Base-by-base conservation (phyloP, 2,888 invertebrate species). In the Cheilosia scutellata region DNA sequence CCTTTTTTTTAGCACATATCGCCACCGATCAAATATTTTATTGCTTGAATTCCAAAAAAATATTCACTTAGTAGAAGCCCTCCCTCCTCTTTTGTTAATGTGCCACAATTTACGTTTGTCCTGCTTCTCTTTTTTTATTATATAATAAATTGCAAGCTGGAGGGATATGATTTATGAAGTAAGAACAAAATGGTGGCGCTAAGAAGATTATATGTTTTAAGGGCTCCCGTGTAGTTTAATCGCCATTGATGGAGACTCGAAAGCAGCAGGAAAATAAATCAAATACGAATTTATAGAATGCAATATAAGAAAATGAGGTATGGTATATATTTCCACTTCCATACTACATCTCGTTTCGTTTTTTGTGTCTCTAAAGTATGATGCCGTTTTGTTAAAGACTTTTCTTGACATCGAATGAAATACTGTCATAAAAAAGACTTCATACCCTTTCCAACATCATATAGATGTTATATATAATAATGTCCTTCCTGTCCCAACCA, bases 401-500 rank as follows among this genome's bases (percentile, higher is more conserved):
- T 47, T 44, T 58, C 27, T 57, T 57, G 29, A 27, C n/a, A 40
- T 0, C 11, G 42, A 62, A 62, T 31, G 72, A 31, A 42, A 51
- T 33, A 55, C 20, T 20, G 20, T 44, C 74, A 74, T 55, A 40
- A 74, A 74, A 63, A 53, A 72, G 40, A 66, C 29, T 29, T 62
- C 51, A 47, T 60, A 47, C 11, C 16, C 27, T 20, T 20, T 16
- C 58, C 53, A 5, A 31, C 13, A 31, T 53, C 13, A 20, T 20
- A 20, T 20, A 20, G 20, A 20, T 20, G 20, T 20, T 20, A 20
- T 51, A 31, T 20, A 47, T 51, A 20, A 20, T 20, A 20, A 65
- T 60, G 60, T 66, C 65, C 71, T 72, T 53, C 27, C 62, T 51
- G 25, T 60, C 49, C 74, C 63, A 57, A 55, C 40, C 40, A 11